Percentiles rank a stretch among this genome's conserved stretches.
These are phyloP conservation scores for Harpegnathos saltator DNA, from an alignment of 1,140 invertebrate species.

Conservation along the genomic window DNA sequence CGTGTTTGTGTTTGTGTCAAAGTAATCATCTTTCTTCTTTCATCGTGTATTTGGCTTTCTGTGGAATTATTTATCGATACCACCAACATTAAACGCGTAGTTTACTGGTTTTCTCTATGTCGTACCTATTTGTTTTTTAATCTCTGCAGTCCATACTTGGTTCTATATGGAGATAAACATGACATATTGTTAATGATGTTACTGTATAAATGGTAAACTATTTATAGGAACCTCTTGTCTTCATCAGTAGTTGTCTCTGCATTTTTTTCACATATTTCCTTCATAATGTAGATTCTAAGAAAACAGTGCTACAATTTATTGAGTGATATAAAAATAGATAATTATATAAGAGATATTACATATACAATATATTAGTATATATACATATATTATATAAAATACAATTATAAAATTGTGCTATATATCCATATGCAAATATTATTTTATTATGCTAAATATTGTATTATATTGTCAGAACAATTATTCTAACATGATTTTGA, in stretches of 20 bases:
- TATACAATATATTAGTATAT: too few species aligned
- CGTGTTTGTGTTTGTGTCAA: not conserved
- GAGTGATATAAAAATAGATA: too few species aligned
- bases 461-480: not conserved
- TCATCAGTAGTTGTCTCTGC: not conserved
- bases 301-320: not conserved
- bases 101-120: not conserved
- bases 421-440: conserved; percentile 24
- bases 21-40: not conserved
- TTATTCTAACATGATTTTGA: conserved; percentile 16
- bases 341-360: too few species aligned
- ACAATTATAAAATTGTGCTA: too few species aligned
- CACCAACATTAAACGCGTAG: not conserved
- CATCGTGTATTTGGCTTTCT: not conserved
- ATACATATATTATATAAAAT: too few species aligned
- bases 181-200: not conserved
- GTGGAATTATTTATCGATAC: not conserved
- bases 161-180: not conserved
- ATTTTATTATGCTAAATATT: not conserved
- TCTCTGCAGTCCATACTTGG: not conserved
- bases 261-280: not conserved
- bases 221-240: not conserved
- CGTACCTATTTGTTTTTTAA: not conserved
- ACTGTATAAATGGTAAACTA: not conserved
- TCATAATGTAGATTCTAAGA: not conserved